Conservation (phyloP, 2,113 vertebrate species). For the Daubentonia madagascariensis region DNA sequence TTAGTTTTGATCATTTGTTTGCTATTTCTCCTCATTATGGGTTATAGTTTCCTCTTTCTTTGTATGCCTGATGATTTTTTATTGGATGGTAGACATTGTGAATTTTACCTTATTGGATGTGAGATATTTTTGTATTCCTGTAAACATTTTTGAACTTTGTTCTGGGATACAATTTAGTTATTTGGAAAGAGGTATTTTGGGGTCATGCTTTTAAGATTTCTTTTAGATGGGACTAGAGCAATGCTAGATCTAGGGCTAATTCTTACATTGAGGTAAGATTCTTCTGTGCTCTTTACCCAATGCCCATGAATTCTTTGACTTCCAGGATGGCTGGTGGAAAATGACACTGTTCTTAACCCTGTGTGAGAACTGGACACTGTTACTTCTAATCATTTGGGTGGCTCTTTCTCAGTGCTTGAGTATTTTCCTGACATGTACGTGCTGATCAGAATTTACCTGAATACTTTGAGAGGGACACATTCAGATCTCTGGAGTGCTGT, state of each 20-base stretch:
- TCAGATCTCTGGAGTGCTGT: neutral
- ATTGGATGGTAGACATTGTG: neutral
- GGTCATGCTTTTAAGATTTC: neutral
- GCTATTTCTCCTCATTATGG: neutral
- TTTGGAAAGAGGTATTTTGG: neutral
- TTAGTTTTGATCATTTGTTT: neutral
- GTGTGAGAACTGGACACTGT: neutral
- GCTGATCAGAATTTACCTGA: neutral
- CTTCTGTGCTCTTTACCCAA: neutral
- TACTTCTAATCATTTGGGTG: neutral
- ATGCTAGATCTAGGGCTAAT: neutral
- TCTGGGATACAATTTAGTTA: neutral
- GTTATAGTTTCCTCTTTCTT: neutral
- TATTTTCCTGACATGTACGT: neutral
- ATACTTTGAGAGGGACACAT: neutral
- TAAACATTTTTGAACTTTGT: too few relatives aligned
- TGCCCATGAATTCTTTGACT: neutral
- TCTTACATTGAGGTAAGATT: neutral
- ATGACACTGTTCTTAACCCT: neutral
- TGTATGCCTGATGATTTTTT: neutral
- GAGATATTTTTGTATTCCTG: neutral
- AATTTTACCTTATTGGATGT: neutral
- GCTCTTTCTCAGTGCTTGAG: neutral
- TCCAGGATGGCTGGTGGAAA: neutral
- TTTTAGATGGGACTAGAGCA: neutral